These are phyloP conservation scores for Lathronympha strigana DNA, from an alignment of 2,888 invertebrate species.

Conservation along the genomic window DNA sequence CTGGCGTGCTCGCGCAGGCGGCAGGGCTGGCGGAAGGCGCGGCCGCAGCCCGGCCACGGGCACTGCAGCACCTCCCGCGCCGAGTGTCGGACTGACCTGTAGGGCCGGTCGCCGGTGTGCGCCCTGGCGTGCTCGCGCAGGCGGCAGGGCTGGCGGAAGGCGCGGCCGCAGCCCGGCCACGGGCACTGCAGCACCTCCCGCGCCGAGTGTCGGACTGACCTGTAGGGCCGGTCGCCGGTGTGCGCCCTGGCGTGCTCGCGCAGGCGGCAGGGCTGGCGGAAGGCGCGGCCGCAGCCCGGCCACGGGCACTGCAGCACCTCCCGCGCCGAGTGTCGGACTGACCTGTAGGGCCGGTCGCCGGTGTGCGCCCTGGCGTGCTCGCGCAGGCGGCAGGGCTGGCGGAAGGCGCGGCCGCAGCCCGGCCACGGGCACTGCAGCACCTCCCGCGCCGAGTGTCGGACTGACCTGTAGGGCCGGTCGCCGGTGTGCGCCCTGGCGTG, in stretches of 20 bases:
- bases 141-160: conserved; percentile 89
- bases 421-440: conserved; percentile 86
- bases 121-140: conserved; percentile 87
- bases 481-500: conserved; percentile 87
- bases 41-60: conserved; percentile 88
- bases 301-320: conserved; percentile 85
- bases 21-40: conserved; percentile 88
- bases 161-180: conserved; percentile 84
- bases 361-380: conserved; percentile 90
- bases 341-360: conserved; percentile 88
- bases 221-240: conserved; percentile 89
- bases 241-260: conserved; percentile 89
- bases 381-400: conserved; percentile 79
- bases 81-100: conserved; percentile 47
- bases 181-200: conserved; percentile 44
- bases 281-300: conserved; percentile 88
- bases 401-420: conserved; percentile 56
- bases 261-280: conserved; percentile 88
- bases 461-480: conserved; percentile 87
- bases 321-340: conserved; percentile 69
- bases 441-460: conserved; percentile 67
- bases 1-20: conserved; percentile 89
- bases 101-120: conserved; percentile 86
- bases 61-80: conserved; percentile 84
- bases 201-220: conserved; percentile 71